Conservation (phyloP, 2,113 vertebrate genomes). For the Mugil cephalus region DNA sequence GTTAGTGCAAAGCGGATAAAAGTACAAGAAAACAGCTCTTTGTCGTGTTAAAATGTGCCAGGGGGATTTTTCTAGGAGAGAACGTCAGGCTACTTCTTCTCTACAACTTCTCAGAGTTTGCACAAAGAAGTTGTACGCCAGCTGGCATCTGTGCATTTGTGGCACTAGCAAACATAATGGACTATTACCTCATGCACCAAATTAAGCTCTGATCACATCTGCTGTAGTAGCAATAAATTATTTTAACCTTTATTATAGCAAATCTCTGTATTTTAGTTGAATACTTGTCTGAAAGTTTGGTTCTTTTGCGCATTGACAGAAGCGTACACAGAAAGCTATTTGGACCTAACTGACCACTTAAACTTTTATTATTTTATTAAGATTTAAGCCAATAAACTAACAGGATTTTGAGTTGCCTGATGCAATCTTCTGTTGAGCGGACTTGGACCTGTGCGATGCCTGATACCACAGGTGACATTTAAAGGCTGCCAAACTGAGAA, state of each 20-base stretch:
- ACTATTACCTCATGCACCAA: neutral
- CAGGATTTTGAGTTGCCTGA: neutral
- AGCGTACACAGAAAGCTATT: neutral
- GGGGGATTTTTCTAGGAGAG: too few relatives aligned
- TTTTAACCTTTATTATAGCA: neutral
- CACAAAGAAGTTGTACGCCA: too few relatives aligned
- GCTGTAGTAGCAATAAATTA: neutral
- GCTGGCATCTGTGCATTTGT: too few relatives aligned
- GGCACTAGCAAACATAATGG: too few relatives aligned
- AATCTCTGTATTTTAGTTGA: too few relatives aligned
- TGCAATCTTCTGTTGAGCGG: neutral
- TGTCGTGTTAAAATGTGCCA: neutral
- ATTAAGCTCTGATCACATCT: neutral
- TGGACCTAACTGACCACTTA: neutral
- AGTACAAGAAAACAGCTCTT: neutral
- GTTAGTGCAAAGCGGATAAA: neutral
- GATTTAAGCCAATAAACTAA: neutral
- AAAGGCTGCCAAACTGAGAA: neutral
- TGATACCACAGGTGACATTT: neutral
- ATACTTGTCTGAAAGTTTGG: too few relatives aligned
- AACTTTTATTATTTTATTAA: neutral
- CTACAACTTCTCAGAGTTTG: too few relatives aligned
- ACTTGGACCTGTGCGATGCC: neutral
- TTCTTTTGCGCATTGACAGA: too few relatives aligned
- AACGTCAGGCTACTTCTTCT: too few relatives aligned